Conservation (phyloP, 2,888 invertebrate genomes). For the Tryphoninae sp. region DNA sequence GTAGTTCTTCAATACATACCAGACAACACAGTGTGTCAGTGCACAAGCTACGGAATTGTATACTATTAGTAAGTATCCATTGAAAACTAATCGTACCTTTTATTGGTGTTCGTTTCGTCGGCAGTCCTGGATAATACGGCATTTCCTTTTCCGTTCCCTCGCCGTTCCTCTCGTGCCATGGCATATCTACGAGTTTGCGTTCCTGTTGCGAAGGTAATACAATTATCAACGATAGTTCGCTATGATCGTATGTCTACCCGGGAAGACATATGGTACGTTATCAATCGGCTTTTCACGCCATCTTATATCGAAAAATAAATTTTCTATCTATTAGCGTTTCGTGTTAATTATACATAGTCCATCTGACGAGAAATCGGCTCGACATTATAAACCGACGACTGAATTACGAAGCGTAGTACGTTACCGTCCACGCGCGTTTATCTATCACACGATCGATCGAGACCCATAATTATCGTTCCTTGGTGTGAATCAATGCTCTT, state of each 20-base stretch:
- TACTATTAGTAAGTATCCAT: conserved; percentile 72
- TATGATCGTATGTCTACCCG: background rate
- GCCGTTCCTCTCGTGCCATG: conserved; percentile 87
- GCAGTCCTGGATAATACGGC: conserved; percentile 87
- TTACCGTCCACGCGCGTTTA: conserved; percentile 24
- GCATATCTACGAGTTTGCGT: conserved; percentile 86
- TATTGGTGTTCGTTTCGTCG: conserved; percentile 90
- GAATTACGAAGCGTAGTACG: conserved; percentile 25
- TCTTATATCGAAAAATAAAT: background rate
- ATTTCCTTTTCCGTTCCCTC: conserved; percentile 86
- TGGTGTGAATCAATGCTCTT: background rate
- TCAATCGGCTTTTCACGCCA: background rate
- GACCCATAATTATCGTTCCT: background rate
- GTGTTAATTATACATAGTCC: conserved; percentile 14
- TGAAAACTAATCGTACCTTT: conserved; percentile 84
- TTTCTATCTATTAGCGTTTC: conserved; percentile 9
- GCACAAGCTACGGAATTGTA: conserved; percentile 80
- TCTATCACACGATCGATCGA: conserved; percentile 5
- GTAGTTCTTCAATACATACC: conserved; percentile 81
- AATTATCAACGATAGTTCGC: conserved; percentile 18
- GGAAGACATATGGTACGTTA: conserved; percentile 17
- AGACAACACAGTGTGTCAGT: conserved; percentile 71
- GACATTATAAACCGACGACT: background rate
- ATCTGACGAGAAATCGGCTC: background rate
- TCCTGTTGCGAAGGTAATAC: conserved; percentile 80